phyloP scores from a whole-genome alignment of 2,888 invertebrate species.

The Drosophila bunnanda region DNA sequence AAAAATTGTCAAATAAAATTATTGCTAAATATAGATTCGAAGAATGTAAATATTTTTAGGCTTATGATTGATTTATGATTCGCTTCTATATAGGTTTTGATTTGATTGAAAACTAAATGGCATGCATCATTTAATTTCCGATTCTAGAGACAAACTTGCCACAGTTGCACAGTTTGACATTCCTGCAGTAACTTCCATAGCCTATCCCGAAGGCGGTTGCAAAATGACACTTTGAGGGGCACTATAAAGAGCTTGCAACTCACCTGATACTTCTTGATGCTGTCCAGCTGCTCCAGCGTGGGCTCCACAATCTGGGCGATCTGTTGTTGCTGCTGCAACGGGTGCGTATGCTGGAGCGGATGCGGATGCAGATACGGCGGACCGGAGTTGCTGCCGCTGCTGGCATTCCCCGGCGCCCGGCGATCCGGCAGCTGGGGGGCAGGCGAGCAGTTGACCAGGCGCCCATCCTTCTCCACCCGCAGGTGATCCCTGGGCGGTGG shows the following conservation, averaged over 20 bases:
- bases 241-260: slow-evolving; percentile 69
- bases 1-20: no score
- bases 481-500: slow-evolving; percentile 88
- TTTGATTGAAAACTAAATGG: no score
- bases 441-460: slow-evolving; percentile 88
- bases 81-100: no score
- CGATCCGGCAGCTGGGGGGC: slow-evolving; percentile 89
- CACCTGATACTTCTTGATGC: slow-evolving; percentile 96
- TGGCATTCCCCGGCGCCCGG: slow-evolving; percentile 78
- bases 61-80: no score
- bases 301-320: slow-evolving; percentile 87
- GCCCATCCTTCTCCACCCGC: slow-evolving; percentile 87
- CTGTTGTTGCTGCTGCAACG: slow-evolving; percentile 82
- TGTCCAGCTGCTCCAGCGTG: slow-evolving; percentile 94
- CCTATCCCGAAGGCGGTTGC: not conserved
- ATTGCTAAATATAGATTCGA: no score
- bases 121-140: no score
- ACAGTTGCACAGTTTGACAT: not conserved
- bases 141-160: no score
- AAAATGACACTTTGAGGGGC: not conserved
- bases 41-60: no score
- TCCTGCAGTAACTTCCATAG: not conserved
- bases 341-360: slow-evolving; percentile 28
- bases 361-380: slow-evolving; percentile 86
- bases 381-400: slow-evolving; percentile 75